phyloP scores from a whole-genome alignment of 2,797 vertebrate species.

The Enteromius anoplus region DNA sequence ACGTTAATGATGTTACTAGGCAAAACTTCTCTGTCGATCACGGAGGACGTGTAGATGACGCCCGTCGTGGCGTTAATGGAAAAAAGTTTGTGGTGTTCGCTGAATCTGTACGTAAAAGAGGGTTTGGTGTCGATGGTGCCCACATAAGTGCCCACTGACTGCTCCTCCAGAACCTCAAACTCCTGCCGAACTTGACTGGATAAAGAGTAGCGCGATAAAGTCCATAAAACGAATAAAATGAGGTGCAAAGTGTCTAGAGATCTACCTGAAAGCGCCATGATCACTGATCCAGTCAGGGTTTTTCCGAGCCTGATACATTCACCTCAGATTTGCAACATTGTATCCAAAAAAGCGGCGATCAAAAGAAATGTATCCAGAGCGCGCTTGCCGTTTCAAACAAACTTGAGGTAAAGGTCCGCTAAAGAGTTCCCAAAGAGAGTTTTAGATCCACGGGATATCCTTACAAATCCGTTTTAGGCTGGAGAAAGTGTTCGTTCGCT shows the following conservation, averaged over 20 bases:
- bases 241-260: constrained; percentile 70
- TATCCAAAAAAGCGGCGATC: constrained; percentile 60
- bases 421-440: background rate
- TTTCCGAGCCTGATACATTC: constrained; percentile 75
- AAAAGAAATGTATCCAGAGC: constrained; percentile 52
- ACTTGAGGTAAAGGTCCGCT: background rate
- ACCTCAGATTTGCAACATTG: constrained; percentile 71
- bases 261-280: constrained; percentile 75
- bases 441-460: background rate
- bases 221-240: constrained; percentile 78
- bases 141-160: constrained; percentile 91
- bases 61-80: constrained; percentile 90
- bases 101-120: constrained; percentile 95
- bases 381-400: background rate
- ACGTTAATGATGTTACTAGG: constrained; percentile 92
- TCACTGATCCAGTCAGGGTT: constrained; percentile 72
- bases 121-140: constrained; percentile 91
- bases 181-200: constrained; percentile 92
- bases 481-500: background rate
- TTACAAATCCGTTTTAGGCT: background rate
- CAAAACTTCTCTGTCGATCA: constrained; percentile 92
- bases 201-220: constrained; percentile 71
- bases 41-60: constrained; percentile 86
- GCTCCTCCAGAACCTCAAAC: constrained; percentile 94
- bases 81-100: constrained; percentile 93